phyloP scores from a whole-genome alignment of 2,797 vertebrate genomes.

The Lateolabrax maculatus region DNA sequence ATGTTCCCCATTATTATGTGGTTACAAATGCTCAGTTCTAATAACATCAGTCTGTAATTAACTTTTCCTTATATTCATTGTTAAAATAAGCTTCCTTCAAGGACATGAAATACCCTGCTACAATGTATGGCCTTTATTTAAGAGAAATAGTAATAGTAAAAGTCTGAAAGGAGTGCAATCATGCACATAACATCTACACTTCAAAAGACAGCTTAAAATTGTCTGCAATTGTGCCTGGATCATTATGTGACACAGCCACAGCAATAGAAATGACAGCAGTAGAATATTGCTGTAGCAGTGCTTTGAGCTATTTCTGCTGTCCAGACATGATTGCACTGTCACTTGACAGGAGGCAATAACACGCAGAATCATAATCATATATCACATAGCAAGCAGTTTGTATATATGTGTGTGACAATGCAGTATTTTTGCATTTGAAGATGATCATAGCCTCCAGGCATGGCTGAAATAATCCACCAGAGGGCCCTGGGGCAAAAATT shows the following conservation, averaged over 20 bases:
- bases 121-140: not conserved
- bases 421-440: not conserved
- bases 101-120: conserved; percentile 10
- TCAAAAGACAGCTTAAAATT: conserved; percentile 20
- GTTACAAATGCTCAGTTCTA: not conserved
- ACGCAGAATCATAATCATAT: not conserved
- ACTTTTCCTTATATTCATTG: conserved; percentile 21
- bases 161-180: conserved; percentile 37
- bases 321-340: conserved; percentile 17
- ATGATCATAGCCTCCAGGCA: conserved; percentile 12
- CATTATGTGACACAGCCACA: conserved; percentile 23
- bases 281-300: not conserved
- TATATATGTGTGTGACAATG: conserved; percentile 7
- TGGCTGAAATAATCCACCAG: conserved; percentile 1
- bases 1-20: conserved; percentile 7
- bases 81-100: not conserved
- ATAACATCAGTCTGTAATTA: conserved; percentile 4
- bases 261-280: conserved; percentile 6
- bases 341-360: conserved; percentile 13
- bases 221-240: not conserved
- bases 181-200: conserved; percentile 14
- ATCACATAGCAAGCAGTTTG: not conserved
- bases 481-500: conserved; percentile 7
- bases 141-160: conserved; percentile 10
- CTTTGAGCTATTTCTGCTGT: conserved; percentile 3